Percentiles rank a stretch among this genome's conserved stretches.
phyloP scores from a whole-genome alignment of 2,797 vertebrate species.

The Chelmon rostratus region DNA sequence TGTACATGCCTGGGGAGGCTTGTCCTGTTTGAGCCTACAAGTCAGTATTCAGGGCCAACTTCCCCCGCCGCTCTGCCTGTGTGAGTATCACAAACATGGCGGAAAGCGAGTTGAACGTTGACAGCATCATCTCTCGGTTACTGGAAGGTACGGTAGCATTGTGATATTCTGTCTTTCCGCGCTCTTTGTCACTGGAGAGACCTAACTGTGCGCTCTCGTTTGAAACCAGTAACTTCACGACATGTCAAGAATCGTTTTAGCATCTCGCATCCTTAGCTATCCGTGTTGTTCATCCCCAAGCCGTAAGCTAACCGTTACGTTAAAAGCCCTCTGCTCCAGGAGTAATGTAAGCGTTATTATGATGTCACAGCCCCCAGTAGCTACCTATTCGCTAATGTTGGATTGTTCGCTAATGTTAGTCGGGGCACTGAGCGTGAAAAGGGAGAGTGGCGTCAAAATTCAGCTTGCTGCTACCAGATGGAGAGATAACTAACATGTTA shows the following conservation, averaged over 20 bases:
- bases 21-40: constrained; percentile 34
- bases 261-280: not conserved
- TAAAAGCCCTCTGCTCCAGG: not conserved
- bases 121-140: constrained; percentile 93
- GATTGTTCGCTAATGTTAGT: not conserved
- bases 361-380: not conserved
- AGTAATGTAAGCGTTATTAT: not conserved
- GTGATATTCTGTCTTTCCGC: not conserved
- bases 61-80: not conserved
- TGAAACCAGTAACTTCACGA: not conserved
- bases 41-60: not conserved
- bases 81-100: constrained; percentile 87
- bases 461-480: not conserved
- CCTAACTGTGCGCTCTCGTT: not conserved
- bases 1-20: not conserved
- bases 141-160: constrained; percentile 87
- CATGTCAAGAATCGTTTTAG: not conserved
- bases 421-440: not conserved
- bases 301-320: constrained; percentile 47
- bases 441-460: not conserved
- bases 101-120: constrained; percentile 95
- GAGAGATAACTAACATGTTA: constrained; percentile 4
- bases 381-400: not conserved
- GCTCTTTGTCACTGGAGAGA: not conserved
- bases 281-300: not conserved